Evolutionary conservation across 2,797 vertebrate genomes (phyloP).

Genomic region (Neopelma chrysocephalum): DNA sequence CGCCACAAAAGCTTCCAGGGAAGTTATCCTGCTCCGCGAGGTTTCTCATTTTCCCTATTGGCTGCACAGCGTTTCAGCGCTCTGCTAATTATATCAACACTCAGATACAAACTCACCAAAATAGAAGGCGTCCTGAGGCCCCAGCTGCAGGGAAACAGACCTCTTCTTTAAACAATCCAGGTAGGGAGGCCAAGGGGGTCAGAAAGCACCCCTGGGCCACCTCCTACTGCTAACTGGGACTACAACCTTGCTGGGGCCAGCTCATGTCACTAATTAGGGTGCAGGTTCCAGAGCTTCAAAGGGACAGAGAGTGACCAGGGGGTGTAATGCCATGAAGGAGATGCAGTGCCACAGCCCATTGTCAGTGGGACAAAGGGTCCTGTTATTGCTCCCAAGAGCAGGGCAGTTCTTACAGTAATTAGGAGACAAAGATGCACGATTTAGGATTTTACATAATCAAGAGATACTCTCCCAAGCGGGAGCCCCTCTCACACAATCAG

Average conservation of each 20-base stretch:
- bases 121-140: slow-evolving; percentile 36
- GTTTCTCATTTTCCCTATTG: slow-evolving; percentile 34
- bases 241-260: background rate
- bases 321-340: slow-evolving; percentile 6
- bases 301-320: slow-evolving; percentile 6
- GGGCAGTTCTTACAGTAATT: slow-evolving; percentile 42
- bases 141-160: background rate
- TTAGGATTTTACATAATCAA: slow-evolving; percentile 52
- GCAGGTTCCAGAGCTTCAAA: slow-evolving; percentile 18
- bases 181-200: background rate
- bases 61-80: background rate
- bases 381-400: background rate
- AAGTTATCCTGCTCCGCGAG: background rate
- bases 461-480: slow-evolving; percentile 13
- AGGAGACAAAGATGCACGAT: slow-evolving; percentile 53
- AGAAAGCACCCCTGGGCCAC: background rate
- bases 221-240: background rate
- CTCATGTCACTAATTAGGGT: slow-evolving; percentile 17
- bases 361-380: slow-evolving; percentile 24
- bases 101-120: slow-evolving; percentile 49
- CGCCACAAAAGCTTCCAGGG: background rate
- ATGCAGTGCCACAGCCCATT: background rate
- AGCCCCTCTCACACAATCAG: slow-evolving; percentile 40
- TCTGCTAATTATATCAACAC: slow-evolving; percentile 55
- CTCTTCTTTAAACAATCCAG: slow-evolving; percentile 20